Evolutionary conservation across 2,888 invertebrate species (phyloP).

Genomic region (Drosophila melanocephala): DNA sequence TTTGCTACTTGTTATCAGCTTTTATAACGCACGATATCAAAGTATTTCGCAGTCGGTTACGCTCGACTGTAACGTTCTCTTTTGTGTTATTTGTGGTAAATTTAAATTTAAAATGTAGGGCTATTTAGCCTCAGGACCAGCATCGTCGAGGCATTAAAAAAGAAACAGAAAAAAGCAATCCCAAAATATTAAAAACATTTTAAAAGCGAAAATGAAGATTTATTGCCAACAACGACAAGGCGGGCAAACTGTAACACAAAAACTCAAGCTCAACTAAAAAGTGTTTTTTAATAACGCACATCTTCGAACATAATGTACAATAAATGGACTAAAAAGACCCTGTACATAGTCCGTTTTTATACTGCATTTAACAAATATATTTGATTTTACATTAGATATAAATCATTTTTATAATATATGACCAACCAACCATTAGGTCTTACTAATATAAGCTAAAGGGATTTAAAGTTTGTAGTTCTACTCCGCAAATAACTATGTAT

Average conservation of each 20-base stretch:
- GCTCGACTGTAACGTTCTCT: no score
- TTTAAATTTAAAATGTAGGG: constrained; percentile 52
- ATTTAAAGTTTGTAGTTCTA: not conserved
- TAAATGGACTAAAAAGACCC: constrained; percentile 19
- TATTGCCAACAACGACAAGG: constrained; percentile 66
- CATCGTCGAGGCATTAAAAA: constrained; percentile 53
- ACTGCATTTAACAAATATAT: not conserved
- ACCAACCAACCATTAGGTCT: not conserved
- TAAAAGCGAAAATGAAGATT: constrained; percentile 79
- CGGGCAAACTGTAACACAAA: constrained; percentile 56
- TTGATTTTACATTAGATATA: not conserved
- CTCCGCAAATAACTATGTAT: not conserved
- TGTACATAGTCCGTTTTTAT: not conserved
- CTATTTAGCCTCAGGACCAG: constrained; percentile 40
- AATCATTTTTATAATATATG: not conserved
- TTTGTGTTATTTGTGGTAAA: constrained; percentile 55
- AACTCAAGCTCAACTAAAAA: constrained; percentile 61
- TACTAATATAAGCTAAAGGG: not conserved
- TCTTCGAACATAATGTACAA: constrained; percentile 1
- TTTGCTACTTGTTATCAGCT: no score
- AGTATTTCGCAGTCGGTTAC: no score
- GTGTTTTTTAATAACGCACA: constrained; percentile 44
- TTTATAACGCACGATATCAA: no score
- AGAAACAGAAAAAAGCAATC: constrained; percentile 19
- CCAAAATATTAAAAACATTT: constrained; percentile 79